phyloP scores from a whole-genome alignment of 2,797 vertebrate species.

The Darevskia nairensis region DNA sequence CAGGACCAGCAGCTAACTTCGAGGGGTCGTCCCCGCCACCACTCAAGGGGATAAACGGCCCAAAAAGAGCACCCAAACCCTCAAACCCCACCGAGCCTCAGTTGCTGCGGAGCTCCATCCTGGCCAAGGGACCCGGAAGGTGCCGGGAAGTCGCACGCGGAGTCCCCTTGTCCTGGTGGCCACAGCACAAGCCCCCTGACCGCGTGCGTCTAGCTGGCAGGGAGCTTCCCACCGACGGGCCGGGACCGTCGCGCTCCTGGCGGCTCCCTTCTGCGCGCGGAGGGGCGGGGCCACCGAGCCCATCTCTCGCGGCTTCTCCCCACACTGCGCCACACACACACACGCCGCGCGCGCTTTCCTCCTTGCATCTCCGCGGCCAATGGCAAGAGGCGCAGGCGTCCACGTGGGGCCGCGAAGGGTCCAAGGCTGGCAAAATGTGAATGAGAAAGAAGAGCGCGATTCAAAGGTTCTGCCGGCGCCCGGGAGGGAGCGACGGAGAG shows the following conservation, averaged over 20 bases:
- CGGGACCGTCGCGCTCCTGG: background rate
- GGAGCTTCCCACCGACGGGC: background rate
- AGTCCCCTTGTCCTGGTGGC: background rate
- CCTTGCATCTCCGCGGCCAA: constrained; percentile 40
- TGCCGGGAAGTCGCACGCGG: background rate
- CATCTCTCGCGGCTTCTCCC: background rate
- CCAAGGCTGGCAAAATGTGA: constrained; percentile 80
- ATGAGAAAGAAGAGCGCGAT: constrained; percentile 90
- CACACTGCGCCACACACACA: accelerated
- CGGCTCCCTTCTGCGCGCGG: background rate
- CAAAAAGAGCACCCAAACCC: background rate
- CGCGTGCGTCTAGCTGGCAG: background rate
- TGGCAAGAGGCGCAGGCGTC: constrained; percentile 30
- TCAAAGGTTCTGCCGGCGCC: constrained; percentile 83
- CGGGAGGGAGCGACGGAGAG: constrained; percentile 43
- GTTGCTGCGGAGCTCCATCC: background rate
- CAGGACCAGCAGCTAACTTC: background rate
- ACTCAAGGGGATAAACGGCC: no score
- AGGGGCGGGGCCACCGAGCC: background rate
- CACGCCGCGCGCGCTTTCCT: background rate
- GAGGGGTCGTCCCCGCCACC: background rate
- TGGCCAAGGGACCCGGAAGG: background rate
- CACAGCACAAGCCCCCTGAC: background rate
- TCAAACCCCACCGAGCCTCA: background rate
- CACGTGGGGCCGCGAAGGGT: constrained; percentile 74